Evolutionary conservation across 2,113 vertebrate genomes (phyloP), one percentile per base, ranked within the genome.

Genomic region (Genyomyrus donnyi): DNA sequence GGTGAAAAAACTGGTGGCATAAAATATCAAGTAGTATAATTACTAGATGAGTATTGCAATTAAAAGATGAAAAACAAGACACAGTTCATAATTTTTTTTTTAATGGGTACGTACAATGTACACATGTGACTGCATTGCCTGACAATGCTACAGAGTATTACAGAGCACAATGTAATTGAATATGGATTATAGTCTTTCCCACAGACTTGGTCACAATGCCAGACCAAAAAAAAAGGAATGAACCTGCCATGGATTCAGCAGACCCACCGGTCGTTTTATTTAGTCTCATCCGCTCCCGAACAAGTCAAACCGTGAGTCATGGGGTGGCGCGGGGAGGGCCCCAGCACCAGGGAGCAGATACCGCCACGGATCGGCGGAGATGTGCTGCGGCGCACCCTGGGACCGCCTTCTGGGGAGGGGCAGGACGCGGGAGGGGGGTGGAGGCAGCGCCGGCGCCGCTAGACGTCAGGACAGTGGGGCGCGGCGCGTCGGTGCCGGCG

Each of bases 341-440:
- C 66, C 5, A 5, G 74, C 74, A 1, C 24, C 11, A 39, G 27
- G 85, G 91, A 90, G 88, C 87, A 88, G 74, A 88, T 84, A 24
- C 52, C 21, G 86, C 50, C 85, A 84, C 13, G 84, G 90, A 92
- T 91, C 90, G 66, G 84, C 91, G 86, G 84, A 48, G 88, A 88
- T 70, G 90, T 35, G 42, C 17, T 74, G 58, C 77, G 56, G 45
- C 8, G 27, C 24, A 48, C 21, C 50, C 19, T 49, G 52, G 83
- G 90, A 86, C 31, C 35, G 17, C 62, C 80, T 88, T 84, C 50
- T 15, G 21, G 88, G 90, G 90, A 85, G n/a, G n/a, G 4, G 88
- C 42, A 21, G 87, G 42, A 89, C 77, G 11, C 9, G 45, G 39
- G 31, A 46, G n/a, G 27, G 27, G 45, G 84, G 13, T 13, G 42